Conservation (phyloP, 2,113 vertebrate genomes). For the Nycticorax nycticorax region DNA sequence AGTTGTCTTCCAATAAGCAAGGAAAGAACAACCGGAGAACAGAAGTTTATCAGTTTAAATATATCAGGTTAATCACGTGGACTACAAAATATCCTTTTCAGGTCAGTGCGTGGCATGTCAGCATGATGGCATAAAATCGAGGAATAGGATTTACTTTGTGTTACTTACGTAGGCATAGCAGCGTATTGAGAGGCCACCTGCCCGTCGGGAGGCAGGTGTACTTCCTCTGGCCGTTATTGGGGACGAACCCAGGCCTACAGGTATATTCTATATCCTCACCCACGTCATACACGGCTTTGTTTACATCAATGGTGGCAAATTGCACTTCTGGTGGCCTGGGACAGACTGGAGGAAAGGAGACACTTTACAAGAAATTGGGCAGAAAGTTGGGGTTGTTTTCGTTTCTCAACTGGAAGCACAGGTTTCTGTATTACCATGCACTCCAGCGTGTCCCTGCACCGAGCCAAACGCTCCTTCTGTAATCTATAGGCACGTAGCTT, state of each 20-base stretch:
- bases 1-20: accelerated
- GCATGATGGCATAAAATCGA: accelerated
- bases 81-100: accelerated
- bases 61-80: accelerated
- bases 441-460: accelerated
- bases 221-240: slow-evolving; percentile 58
- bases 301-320: slow-evolving; percentile 47
- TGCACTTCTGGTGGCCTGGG: slow-evolving; percentile 65
- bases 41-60: accelerated
- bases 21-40: background rate
- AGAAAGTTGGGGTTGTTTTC: background rate
- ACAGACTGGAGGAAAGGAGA: slow-evolving; percentile 77
- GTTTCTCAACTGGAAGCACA: background rate
- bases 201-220: slow-evolving; percentile 76
- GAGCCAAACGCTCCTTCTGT: background rate
- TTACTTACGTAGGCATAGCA: slow-evolving; percentile 83
- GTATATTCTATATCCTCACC: slow-evolving; percentile 73
- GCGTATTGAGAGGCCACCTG: slow-evolving; percentile 75
- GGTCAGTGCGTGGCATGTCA: accelerated
- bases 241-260: slow-evolving; percentile 77
- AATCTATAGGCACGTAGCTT: accelerated
- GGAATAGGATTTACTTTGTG: background rate
- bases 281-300: slow-evolving; percentile 71
- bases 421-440: accelerated
- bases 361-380: background rate